Conservation (phyloP, 2,113 vertebrate species). For the Coptodon bakossiorum region DNA sequence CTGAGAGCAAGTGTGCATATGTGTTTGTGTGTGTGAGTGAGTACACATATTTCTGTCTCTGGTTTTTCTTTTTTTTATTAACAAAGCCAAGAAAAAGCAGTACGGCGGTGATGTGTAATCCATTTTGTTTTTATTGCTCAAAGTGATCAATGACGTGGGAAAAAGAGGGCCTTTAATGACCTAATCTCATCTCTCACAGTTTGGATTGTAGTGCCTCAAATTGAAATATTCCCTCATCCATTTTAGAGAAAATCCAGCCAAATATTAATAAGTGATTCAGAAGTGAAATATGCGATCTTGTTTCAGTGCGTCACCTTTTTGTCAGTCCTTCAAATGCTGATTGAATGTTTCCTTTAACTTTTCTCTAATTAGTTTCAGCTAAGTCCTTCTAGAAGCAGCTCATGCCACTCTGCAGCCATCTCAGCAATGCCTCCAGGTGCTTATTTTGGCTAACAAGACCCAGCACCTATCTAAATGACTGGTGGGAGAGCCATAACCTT, state of each 20-base stretch:
- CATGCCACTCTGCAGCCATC: not conserved
- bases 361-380: not conserved
- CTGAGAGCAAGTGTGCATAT: constrained; percentile 10
- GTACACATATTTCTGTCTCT: not conserved
- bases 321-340: not conserved
- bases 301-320: not conserved
- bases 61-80: not conserved
- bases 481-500: not conserved
- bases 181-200: not conserved
- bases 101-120: constrained; percentile 29
- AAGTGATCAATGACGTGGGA: constrained; percentile 37
- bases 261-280: not conserved
- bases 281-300: not conserved
- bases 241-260: not conserved
- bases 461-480: not conserved
- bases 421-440: not conserved
- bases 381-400: not conserved
- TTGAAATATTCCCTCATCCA: not conserved
- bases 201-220: not conserved
- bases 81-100: constrained; percentile 35
- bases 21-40: not conserved
- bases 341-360: not conserved
- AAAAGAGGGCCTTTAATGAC: not conserved
- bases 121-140: constrained; percentile 43
- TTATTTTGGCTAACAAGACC: not conserved